Base-by-base conservation (phyloP, 1,140 invertebrate species). In the Heterodera schachtii region DNA sequence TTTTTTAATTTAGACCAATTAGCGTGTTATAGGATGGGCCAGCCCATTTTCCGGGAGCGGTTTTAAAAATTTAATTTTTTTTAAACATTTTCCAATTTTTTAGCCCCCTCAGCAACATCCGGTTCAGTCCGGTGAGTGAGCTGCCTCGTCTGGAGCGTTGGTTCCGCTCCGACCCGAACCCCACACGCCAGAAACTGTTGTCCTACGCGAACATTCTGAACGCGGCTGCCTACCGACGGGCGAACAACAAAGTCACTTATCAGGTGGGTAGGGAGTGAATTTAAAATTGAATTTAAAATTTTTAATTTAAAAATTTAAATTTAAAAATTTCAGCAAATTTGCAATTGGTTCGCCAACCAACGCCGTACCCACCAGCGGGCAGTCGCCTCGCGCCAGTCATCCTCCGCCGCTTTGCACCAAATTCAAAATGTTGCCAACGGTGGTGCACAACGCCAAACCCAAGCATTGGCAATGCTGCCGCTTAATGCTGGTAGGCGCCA, bases 141-240 rank as follows among this genome's bases (percentile, higher is more conserved):
- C 81, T 88, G 13, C 88, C 88, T n/a, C 88, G 86, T 31, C 85
- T 89, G 3, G 89, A 89, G 44, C 83, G 84, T 66, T 89, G 88
- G 88, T 89, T 89, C 80, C 81, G 82, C n/a, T 64, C 74, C n/a
- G 89, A 89, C 60, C 64, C 86, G 6, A 89, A 89, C 75, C 88
- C 88, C 11, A 77, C 78, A 6, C 71, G 84, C 41, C 84, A 84
- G 41, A 89, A 89, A 60, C 67, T 89, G 43, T 76, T 83, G 31
- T 75, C 81, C n/a, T 88, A 89, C 67, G 83, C 90, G 84, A 88
- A 81, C 60, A 80, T 84, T 16, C 78, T 89, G 13, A 89, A 89
- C 77, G 47, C 66, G 31, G 79, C 80, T 11, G 47, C 66, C 8
- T 90, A 85, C 75, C 79, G 88, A n/a, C 80, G 83, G 57, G 80